phyloP scores from a whole-genome alignment of 2,797 vertebrate species.

The Ceryle rudis region DNA sequence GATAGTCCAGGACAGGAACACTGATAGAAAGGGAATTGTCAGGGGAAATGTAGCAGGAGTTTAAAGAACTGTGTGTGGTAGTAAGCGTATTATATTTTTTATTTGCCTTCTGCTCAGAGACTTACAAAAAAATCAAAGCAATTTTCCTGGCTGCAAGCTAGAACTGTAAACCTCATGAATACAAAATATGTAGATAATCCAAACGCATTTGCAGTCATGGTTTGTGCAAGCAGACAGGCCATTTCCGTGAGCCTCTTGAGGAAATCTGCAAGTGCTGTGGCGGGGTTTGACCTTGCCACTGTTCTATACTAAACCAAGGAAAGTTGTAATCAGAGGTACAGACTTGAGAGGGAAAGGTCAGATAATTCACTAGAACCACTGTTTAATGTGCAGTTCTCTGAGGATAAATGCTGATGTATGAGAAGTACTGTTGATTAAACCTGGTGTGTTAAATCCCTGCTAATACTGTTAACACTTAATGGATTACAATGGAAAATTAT shows the following conservation, averaged over 20 bases:
- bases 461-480: slow-evolving; percentile 50
- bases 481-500: slow-evolving; percentile 35
- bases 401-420: slow-evolving; percentile 26
- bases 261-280: slow-evolving; percentile 12
- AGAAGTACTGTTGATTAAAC: slow-evolving; percentile 61
- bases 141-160: slow-evolving; percentile 24
- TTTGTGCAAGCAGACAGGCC: background rate
- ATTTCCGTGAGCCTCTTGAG: slow-evolving; percentile 1
- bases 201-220: background rate
- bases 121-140: slow-evolving; percentile 30
- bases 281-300: slow-evolving; percentile 37
- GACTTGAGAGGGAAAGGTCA: slow-evolving; percentile 47
- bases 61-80: slow-evolving; percentile 42
- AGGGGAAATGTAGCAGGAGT: slow-evolving; percentile 40
- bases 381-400: background rate
- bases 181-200: background rate
- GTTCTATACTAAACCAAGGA: slow-evolving; percentile 24
- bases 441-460: slow-evolving; percentile 11
- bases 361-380: background rate
- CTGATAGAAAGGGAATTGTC: slow-evolving; percentile 56
- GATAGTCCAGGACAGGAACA: slow-evolving; percentile 3
- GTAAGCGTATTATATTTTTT: slow-evolving; percentile 38
- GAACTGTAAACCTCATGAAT: slow-evolving; percentile 51
- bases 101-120: slow-evolving; percentile 56
- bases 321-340: slow-evolving; percentile 23